phyloP scores from a whole-genome alignment of 2,797 vertebrate species.

The Urosaurus nigricauda region DNA sequence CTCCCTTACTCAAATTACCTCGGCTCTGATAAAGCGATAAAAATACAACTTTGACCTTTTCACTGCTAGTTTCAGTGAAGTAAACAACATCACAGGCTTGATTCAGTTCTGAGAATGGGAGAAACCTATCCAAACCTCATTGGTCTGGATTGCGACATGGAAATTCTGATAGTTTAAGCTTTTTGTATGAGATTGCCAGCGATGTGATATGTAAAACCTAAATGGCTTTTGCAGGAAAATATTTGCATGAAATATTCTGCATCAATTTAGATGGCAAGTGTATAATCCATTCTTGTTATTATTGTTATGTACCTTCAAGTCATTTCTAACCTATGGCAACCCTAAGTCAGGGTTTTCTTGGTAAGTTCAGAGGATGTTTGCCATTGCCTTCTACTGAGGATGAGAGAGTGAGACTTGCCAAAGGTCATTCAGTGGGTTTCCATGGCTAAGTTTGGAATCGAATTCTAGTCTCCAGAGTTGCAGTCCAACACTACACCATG shows the following conservation, averaged over 20 bases:
- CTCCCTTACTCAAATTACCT: slow-evolving; percentile 6
- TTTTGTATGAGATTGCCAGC: slow-evolving; percentile 30
- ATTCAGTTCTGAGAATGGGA: slow-evolving; percentile 26
- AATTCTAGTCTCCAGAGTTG: too few species aligned
- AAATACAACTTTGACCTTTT: slow-evolving; percentile 36
- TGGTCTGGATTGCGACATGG: not conserved
- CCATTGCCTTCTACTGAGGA: too few species aligned
- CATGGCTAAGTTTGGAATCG: too few species aligned
- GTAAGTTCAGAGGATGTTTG: too few species aligned
- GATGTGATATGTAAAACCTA: slow-evolving; percentile 16
- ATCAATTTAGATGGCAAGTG: not conserved
- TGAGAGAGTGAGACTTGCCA: too few species aligned
- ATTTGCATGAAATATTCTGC: not conserved
- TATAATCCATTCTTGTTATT: not conserved
- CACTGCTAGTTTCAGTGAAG: not conserved
- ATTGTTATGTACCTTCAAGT: too few species aligned
- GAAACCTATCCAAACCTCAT: slow-evolving; percentile 3
- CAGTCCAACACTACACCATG: not conserved
- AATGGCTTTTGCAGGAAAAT: slow-evolving; percentile 30
- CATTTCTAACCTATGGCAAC: too few species aligned
- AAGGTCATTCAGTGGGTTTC: too few species aligned
- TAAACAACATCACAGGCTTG: slow-evolving; percentile 31
- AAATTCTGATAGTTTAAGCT: slow-evolving; percentile 18
- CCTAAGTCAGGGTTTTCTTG: too few species aligned
- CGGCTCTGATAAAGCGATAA: slow-evolving; percentile 23